Evolutionary conservation across 92 coral and sea anemone genomes (phyloP), one percentile per base, ranked within the genome.

Genomic region (Zoanthus solanderi): DNA sequence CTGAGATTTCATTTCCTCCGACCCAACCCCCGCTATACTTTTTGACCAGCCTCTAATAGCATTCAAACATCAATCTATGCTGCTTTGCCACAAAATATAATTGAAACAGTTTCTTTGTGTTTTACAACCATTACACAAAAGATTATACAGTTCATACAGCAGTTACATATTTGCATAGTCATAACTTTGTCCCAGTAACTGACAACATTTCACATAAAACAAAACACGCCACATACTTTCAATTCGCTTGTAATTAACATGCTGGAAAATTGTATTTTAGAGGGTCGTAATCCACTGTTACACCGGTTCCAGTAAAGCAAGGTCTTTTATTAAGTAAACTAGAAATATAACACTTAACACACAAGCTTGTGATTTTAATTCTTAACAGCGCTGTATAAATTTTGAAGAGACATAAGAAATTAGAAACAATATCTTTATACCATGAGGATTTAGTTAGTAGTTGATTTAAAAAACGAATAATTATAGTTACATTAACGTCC

Each of bases 381-480:
- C 23, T 23, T 23, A 23, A 23, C 23, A 23, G 23, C 23, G 23
- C 23, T 23, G 23, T 23, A 23, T 23, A 23, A 23, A 23, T 23
- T 23, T 23, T 23, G 23, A 23, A 23, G 23, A 23, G 23, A 23
- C 23, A 23, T 23, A 23, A 23, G 23, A 23, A 23, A 23, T 23
- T 23, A 23, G 23, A 23, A 23, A 23, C 23, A 23, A 23, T 23
- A 23, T 23, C 23, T 23, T 23, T 23, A 23, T 23, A 23, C 23
- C 23, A 72, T 52, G 77, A 32, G 77, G 77, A 72, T 72, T 72
- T 52, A 72, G 77, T 32, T 72, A 72, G 77, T 72, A 72, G 77
- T 72, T 72, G 77, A 72, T 72, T 72, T 23, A 23, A 23, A 23
- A 23, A 67, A 72, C 48, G 77, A 72, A 72, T 72, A 32, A 72